Base-by-base conservation (phyloP, 53 echinoderm and acorn worm species). In the Arbacia lixula region DNA sequence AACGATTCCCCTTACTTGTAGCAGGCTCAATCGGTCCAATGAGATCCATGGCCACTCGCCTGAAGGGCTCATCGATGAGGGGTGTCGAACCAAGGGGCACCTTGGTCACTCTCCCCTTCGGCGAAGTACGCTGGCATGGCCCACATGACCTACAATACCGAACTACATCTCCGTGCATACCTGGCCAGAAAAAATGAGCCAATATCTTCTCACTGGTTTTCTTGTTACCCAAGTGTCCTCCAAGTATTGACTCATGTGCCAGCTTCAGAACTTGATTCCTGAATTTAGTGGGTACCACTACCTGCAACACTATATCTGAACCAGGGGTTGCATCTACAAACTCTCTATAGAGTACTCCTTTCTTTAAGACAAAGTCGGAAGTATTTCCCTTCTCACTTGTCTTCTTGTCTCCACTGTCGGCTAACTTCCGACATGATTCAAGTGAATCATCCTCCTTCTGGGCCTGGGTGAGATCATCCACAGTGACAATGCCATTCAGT, bases 61-160 rank as follows among this genome's bases (percentile, higher is more conserved):
- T 49, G 56, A 86, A 86, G 19, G 86, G 64, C 11, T 61, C 75
- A 17, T 86, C 74, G 27, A 86, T 86, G 0, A 86, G 10, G 0
- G 86, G 75, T 62, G 75, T 75, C 68, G 38, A 61, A 30, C 86
- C 74, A 31, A 86, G 65, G 3, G 86, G 86, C 0, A 86, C 86
- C 2, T 56, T 34, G 17, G 75, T 31, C 3, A 86, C 75, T 42
- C 76, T 86, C 12, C 86, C 86, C 46, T 75, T 86, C 4, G 26
- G 42, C 10, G 62, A 12, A 6, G 86, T 86, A 1, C 86, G 10
- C 49, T 86, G 86, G 36, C 86, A 86, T 5, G 75, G 40, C 26
- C 42, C 86, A 75, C 86, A 86, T 17, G 86, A 86, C 36, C 50
- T 61, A n/a, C 74, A 73, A 39, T 61, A 86, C 35, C 86, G 26